phyloP scores from a whole-genome alignment of 1,140 invertebrate genomes.

The Drosophila ogumai region DNA sequence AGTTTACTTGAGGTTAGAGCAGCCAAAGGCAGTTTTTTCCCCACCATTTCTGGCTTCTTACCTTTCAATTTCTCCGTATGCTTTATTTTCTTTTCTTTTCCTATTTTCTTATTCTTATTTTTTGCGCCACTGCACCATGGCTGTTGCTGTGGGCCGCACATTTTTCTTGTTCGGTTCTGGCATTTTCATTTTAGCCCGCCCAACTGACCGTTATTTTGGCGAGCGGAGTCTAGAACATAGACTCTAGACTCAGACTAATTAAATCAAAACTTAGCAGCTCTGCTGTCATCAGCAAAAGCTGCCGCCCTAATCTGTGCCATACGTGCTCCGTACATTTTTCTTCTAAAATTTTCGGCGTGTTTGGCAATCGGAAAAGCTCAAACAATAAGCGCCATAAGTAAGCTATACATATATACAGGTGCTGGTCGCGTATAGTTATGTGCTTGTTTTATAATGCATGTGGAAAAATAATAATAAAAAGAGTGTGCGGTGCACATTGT shows the following conservation, averaged over 20 bases:
- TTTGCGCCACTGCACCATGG: slow-evolving; percentile 35
- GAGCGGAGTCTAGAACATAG: slow-evolving; percentile 1
- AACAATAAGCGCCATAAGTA: slow-evolving; percentile 51
- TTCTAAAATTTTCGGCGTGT: slow-evolving; percentile 41
- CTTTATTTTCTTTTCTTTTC: slow-evolving; percentile 22
- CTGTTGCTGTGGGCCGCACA: slow-evolving; percentile 46
- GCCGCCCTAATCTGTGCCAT: slow-evolving; percentile 48
- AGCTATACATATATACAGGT: slow-evolving; percentile 39
- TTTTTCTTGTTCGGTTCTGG: slow-evolving; percentile 30
- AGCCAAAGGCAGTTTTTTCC: slow-evolving; percentile 46
- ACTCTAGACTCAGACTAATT: slow-evolving; percentile 50
- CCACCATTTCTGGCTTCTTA: slow-evolving; percentile 32
- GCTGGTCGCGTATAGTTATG: slow-evolving; percentile 30
- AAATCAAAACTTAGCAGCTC: slow-evolving; percentile 34
- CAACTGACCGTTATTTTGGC: slow-evolving; percentile 54
- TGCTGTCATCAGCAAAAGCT: slow-evolving; percentile 45
- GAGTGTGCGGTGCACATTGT: slow-evolving; percentile 64
- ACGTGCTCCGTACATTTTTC: slow-evolving; percentile 53
- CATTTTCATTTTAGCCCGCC: slow-evolving; percentile 33
- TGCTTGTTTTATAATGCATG: slow-evolving; percentile 74
- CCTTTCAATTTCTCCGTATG: slow-evolving; percentile 19
- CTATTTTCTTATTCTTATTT: slow-evolving; percentile 22
- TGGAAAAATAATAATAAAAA: slow-evolving; percentile 47
- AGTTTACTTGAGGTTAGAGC: slow-evolving; percentile 66
- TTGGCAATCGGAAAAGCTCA: slow-evolving; percentile 64